phyloP scores from a whole-genome alignment of 1,140 invertebrate genomes.

The Halesus radiatus region DNA sequence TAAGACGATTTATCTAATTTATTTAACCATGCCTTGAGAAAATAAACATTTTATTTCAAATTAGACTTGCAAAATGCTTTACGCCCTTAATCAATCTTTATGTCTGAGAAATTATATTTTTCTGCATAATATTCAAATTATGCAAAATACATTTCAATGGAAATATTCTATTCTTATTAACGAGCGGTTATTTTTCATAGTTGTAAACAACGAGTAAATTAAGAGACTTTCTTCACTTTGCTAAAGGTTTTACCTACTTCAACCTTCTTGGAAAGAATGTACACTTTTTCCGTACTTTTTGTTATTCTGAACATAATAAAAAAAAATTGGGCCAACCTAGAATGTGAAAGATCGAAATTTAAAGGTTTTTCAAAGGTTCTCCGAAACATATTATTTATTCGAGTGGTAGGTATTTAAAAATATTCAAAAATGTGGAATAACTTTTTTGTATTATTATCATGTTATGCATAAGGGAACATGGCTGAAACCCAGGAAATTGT shows the following conservation, averaged over 20 bases:
- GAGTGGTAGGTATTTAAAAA: background rate
- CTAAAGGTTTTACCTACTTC: no score
- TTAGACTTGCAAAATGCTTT: background rate
- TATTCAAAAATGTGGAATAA: background rate
- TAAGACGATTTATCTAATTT: background rate
- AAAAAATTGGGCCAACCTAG: no score
- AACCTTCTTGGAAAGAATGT: no score
- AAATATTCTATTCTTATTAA: constrained; percentile 26
- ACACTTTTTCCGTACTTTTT: no score
- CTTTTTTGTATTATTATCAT: background rate
- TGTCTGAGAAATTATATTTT: constrained; percentile 26
- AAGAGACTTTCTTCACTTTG: background rate
- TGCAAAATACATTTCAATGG: constrained; percentile 20
- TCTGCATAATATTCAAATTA: constrained; percentile 24
- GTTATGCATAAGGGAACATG: background rate
- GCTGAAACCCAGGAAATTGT: background rate
- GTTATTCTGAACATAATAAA: no score
- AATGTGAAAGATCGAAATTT: no score
- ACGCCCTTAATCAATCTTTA: constrained; percentile 34
- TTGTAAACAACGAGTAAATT: background rate
- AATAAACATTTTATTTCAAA: constrained; percentile 18
- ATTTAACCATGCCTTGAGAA: background rate
- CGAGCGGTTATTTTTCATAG: constrained; percentile 22
- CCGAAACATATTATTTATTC: no score
- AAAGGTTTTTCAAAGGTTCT: no score